Evolutionary conservation across 2,113 vertebrate species (phyloP), one percentile per base, ranked within the genome.

Genomic region (Silurus meridionalis): DNA sequence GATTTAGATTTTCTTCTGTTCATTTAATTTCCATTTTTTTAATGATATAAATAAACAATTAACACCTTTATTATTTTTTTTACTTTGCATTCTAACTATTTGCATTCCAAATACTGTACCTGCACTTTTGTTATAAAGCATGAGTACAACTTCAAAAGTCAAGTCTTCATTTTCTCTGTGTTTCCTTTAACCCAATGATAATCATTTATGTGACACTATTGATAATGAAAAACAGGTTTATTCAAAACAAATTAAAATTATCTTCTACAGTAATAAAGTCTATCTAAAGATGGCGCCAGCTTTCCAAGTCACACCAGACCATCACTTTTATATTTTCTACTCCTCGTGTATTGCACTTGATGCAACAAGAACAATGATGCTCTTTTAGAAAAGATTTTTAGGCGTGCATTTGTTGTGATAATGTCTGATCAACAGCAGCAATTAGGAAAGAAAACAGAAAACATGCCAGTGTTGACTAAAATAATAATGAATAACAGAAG

Each of bases 221-320:
- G 46, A 46, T 50, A 46, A 50, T 50, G 69, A 50, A 50, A 74
- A 74, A 13, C 48, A 19, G 8, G 5, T 23, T 74, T 8, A 6
- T 50, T 48, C 19, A 77, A 53, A 53, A 77, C 6, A 55, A 77
- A 25, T n/a, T 1, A 23, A 74, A 77, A 53, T 53, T 5, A n/a
- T 25, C 72, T 25, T 15, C 23, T 7, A 53, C 74, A n/a, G 48
- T 75, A 52, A 53, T 77, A 46, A 80, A 37, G 50, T 82, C 23
- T 23, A 67, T 13, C 81, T 3, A 64, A 17, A 82, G 81, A 53
- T 82, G 81, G 81, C 63, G 81, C 81, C 23, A 82, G 21, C 48
- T 66, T 57, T 17, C 63, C 80, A 53, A 55, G 50, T 83, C 23
- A 82, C 60, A 46, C 58, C 79, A 81, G 21, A 25, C 23, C 37